phyloP scores from a whole-genome alignment of 2,113 vertebrate species.

The Dipodomys ordii region DNA sequence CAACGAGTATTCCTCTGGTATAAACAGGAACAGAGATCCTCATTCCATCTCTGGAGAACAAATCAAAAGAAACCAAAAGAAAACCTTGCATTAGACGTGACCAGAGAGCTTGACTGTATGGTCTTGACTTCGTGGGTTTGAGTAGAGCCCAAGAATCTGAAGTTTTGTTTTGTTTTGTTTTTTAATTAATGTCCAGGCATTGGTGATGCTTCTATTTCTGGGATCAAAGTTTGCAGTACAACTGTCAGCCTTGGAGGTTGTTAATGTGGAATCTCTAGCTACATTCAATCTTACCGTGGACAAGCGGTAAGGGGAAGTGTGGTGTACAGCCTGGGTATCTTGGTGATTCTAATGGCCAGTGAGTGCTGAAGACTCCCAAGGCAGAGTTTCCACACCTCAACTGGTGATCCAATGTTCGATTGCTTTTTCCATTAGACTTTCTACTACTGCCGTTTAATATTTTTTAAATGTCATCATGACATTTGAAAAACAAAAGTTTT shows the following conservation, averaged over 20 bases:
- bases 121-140: background rate
- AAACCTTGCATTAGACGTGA: background rate
- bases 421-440: background rate
- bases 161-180: no score
- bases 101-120: background rate
- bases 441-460: background rate
- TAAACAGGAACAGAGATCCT: background rate
- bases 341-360: background rate
- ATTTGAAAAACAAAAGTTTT: constrained; percentile 68
- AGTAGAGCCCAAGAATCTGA: background rate
- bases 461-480: constrained; percentile 51
- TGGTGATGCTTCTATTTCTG: background rate
- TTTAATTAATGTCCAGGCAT: background rate
- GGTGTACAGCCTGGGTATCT: background rate
- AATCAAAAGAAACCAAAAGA: background rate
- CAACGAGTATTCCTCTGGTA: background rate
- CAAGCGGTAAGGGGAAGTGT: background rate
- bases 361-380: accelerated
- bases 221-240: background rate
- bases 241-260: background rate
- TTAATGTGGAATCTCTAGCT: background rate
- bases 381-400: background rate
- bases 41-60: background rate
- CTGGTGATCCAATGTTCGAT: background rate
- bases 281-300: background rate